These are phyloP conservation scores for Ia io DNA, from an alignment of 2,113 vertebrate species.

Conservation along the genomic window DNA sequence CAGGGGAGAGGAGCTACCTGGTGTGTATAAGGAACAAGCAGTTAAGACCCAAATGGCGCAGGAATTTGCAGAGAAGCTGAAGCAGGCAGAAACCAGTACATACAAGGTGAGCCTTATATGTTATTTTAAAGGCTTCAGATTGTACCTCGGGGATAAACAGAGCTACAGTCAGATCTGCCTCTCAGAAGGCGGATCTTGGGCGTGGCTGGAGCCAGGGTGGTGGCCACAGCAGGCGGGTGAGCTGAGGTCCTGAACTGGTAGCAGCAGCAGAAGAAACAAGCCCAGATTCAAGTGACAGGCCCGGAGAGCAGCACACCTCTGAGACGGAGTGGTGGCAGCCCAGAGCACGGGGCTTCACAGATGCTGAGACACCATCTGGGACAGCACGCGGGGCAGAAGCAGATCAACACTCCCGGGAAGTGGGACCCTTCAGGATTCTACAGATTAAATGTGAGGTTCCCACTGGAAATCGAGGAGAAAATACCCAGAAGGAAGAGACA, in stretches of 20 bases:
- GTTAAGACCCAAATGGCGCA: neutral
- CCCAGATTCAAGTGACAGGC: neutral
- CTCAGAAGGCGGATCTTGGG: neutral
- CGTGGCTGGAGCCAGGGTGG: neutral
- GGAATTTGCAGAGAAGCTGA: neutral
- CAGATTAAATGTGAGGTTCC: neutral
- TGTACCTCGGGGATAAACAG: neutral
- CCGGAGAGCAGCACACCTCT: neutral
- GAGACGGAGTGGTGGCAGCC: neutral
- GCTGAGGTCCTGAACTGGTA: neutral
- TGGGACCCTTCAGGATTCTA: neutral
- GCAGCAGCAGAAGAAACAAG: neutral
- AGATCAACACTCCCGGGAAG: neutral
- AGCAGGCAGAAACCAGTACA: neutral
- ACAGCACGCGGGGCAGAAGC: fast-evolving
- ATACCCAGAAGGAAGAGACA: neutral
- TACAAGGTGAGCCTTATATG: too few relatives aligned
- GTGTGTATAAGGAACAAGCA: neutral
- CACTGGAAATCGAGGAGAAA: neutral
- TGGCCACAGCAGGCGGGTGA: neutral
- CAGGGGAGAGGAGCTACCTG: neutral
- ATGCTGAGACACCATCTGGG: neutral
- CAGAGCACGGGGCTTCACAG: too few relatives aligned
- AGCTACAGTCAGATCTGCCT: neutral
- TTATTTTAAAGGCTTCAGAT: neutral